Percentiles rank a stretch among this genome's conserved stretches.
Conservation (phyloP, 2,888 invertebrate genomes). For the Mesoligia furuncula region DNA sequence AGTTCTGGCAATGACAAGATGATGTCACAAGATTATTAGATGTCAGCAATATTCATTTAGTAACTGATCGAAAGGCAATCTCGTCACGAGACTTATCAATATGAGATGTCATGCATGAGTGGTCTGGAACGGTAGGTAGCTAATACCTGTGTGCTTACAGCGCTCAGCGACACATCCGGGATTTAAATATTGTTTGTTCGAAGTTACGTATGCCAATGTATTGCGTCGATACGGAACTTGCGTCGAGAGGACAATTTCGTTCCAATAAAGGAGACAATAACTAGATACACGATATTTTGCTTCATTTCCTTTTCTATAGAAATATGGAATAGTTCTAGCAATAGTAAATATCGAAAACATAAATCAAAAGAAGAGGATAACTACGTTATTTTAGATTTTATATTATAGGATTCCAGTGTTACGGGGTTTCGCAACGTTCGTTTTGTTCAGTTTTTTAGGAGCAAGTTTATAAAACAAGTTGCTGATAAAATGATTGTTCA, state of each 20-base stretch:
- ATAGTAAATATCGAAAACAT: constrained; percentile 41
- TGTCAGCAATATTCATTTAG: constrained; percentile 11
- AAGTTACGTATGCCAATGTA: constrained; percentile 8
- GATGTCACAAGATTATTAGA: constrained; percentile 7
- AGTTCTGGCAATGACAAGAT: constrained; percentile 11
- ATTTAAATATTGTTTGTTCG: constrained; percentile 33
- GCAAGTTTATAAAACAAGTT: background rate
- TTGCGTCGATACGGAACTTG: constrained; percentile 8
- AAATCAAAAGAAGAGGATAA: constrained; percentile 23
- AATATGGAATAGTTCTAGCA: constrained; percentile 29
- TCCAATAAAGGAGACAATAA: constrained; percentile 46
- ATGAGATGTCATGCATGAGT: constrained; percentile 30
- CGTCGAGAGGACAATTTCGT: constrained; percentile 26
- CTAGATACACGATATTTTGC: constrained; percentile 11
- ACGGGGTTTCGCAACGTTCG: background rate
- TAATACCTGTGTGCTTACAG: background rate
- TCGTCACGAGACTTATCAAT: constrained; percentile 17
- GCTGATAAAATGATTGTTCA: background rate
- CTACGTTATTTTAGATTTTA: constrained; percentile 7
- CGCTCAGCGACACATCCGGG: constrained; percentile 23
- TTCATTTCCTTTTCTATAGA: constrained; percentile 19
- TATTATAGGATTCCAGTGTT: constrained; percentile 14
- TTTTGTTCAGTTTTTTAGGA: constrained; percentile 2
- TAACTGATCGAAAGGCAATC: constrained; percentile 18
- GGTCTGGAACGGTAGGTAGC: background rate